A percentile compares a stretch with the other conserved stretches of the same genome.
phyloP scores from a whole-genome alignment of 2,113 vertebrate genomes.

The Gavia stellata region DNA sequence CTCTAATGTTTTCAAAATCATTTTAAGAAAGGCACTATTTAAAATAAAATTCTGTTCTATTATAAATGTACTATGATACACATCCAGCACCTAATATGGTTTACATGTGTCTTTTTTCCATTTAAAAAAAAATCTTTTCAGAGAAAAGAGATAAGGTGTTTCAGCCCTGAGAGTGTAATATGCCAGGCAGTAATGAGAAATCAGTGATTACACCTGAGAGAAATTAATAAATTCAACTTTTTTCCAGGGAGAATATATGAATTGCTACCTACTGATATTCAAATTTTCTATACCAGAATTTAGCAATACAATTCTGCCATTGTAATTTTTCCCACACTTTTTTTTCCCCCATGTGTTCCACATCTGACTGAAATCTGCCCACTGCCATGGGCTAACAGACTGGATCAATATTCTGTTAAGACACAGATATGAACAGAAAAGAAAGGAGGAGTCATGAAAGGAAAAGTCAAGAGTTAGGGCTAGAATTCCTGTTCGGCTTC shows the following conservation, averaged over 20 bases:
- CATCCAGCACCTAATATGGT: not conserved
- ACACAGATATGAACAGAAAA: not conserved
- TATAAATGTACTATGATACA: not conserved
- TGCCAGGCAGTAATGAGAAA: not conserved
- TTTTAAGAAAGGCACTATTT: not conserved
- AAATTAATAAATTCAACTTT: not conserved
- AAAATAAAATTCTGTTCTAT: not conserved
- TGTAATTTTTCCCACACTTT: not conserved
- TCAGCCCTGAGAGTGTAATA: not conserved
- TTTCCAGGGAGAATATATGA: not conserved
- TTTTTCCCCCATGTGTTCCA: not conserved
- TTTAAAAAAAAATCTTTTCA: not conserved
- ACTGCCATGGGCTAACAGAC: not conserved
- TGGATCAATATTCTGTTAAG: not conserved
- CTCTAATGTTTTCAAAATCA: not conserved
- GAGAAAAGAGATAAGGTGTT: not conserved
- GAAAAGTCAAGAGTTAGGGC: not conserved
- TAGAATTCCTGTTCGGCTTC: not conserved
- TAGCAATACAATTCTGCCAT: not conserved
- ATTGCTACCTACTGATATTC: not conserved
- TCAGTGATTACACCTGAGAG: not conserved
- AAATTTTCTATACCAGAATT: not conserved
- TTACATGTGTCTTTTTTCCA: accelerated
- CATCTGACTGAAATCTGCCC: not conserved
- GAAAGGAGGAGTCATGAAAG: not conserved